Base-by-base conservation (phyloP, 2,797 vertebrate genomes). In the Trematomus bernacchii region DNA sequence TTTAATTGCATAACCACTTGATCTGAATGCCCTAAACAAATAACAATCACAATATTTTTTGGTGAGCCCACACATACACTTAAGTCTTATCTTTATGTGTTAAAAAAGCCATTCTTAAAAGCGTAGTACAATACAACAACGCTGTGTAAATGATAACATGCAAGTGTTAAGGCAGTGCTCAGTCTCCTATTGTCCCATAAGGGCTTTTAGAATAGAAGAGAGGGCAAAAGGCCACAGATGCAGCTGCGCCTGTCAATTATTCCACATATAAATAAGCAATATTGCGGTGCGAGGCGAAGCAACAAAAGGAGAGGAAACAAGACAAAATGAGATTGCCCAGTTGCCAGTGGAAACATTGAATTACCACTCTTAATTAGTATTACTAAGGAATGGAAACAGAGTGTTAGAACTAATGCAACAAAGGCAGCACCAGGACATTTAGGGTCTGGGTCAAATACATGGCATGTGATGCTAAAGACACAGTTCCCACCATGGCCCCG, bases 401-500 rank as follows among this genome's bases (percentile, higher is more conserved):
- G 18, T 61, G 44, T 83, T 82, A 15, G 10, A 44, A 78, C 59
- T 76, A 59, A 66, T 46, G 59, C 67, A 77, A 67, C 46, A 74
- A 50, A 61, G 40, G 66, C 54, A 83, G 73, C 53, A 73, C 19
- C 33, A 79, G 58, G 27, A 27, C 27, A 58, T 54, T 71, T 21
- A 54, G 70, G 14, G 40, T 78, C 23, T 60, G 52, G 46, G 57
- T 64, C 60, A 73, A 59, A 67, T 66, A 80, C 67, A 63, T 70
- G 66, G 73, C 46, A 84, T 62, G 61, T 54, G 55, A 69, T 62
- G 61, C 40, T 67, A n/a, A 58, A 59, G 64, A 86, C 78, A 85
- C 72, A 87, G 90, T 89, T 92, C 85, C 89, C 90, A 91, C 90
- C 88, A 85, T 63, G 81, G 83, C 81, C 46, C 68, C 74, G 57